Evolutionary conservation across 2,888 invertebrate species (phyloP).

Genomic region (Liopterus haemorrhoidalis): DNA sequence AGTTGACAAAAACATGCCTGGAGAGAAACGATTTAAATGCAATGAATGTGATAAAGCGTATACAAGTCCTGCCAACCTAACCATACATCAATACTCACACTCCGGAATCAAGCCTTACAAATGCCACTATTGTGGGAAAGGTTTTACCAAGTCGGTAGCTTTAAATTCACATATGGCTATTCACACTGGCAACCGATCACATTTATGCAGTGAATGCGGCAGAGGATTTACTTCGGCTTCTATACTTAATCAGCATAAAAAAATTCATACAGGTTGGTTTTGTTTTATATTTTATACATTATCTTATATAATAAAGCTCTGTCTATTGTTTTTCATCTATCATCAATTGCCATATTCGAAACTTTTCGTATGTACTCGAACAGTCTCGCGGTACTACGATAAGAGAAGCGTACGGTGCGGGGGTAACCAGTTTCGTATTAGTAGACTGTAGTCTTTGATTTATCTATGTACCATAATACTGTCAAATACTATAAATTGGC

Average conservation of each 20-base stretch:
- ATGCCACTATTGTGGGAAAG: slow-evolving; percentile 26
- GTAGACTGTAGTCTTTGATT: too few species aligned
- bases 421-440: too few species aligned
- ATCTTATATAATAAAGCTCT: neutral
- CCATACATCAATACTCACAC: slow-evolving; percentile 28
- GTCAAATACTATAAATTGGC: too few species aligned
- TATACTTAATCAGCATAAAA: slow-evolving; percentile 32
- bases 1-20: slow-evolving; percentile 10
- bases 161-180: slow-evolving; percentile 30
- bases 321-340: neutral
- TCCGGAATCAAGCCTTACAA: slow-evolving; percentile 37
- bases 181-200: slow-evolving; percentile 30
- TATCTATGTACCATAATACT: too few species aligned
- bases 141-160: slow-evolving; percentile 33
- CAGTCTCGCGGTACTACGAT: too few species aligned
- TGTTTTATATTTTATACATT: slow-evolving; percentile 2
- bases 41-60: slow-evolving; percentile 26
- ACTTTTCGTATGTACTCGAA: too few species aligned
- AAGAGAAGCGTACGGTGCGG: too few species aligned
- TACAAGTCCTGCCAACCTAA: slow-evolving; percentile 28
- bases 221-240: slow-evolving; percentile 31
- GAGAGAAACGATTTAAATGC: slow-evolving; percentile 21
- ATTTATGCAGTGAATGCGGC: slow-evolving; percentile 33
- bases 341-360: too few species aligned
- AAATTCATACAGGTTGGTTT: slow-evolving; percentile 26